These are phyloP conservation scores for Pan troglodytes DNA, from an alignment of 2,113 vertebrate species.

Conservation along the genomic window NHGRI_mPanTro3-v2.1_pri NC_072413.2:30121001-30121500, in stretches of 20 bases:
- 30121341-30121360: conserved; percentile 61
- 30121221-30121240: conserved; percentile 30
- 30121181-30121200: conserved; percentile 67
- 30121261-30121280: conserved; percentile 28
- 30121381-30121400: too few species aligned
- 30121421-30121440: too few species aligned
- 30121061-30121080: conserved; percentile 68
- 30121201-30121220: conserved; percentile 65
- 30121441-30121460: too few species aligned
- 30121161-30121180: conserved; percentile 43
- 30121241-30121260: conserved; percentile 31
- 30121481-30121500: too few species aligned
- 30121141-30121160: conserved; percentile 45
- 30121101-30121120: conserved; percentile 64
- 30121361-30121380: not conserved
- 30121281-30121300: conserved; percentile 45
- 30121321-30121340: conserved; percentile 59
- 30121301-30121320: conserved; percentile 54
- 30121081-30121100: conserved; percentile 68
- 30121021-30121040: conserved; percentile 43
- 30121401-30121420: too few species aligned
- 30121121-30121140: conserved; percentile 49
- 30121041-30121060: conserved; percentile 67
- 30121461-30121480: too few species aligned
- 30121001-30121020: conserved; percentile 66